Evolutionary conservation across 2,113 vertebrate species (phyloP).

Genomic region (Eretmochelys imbricata): DNA sequence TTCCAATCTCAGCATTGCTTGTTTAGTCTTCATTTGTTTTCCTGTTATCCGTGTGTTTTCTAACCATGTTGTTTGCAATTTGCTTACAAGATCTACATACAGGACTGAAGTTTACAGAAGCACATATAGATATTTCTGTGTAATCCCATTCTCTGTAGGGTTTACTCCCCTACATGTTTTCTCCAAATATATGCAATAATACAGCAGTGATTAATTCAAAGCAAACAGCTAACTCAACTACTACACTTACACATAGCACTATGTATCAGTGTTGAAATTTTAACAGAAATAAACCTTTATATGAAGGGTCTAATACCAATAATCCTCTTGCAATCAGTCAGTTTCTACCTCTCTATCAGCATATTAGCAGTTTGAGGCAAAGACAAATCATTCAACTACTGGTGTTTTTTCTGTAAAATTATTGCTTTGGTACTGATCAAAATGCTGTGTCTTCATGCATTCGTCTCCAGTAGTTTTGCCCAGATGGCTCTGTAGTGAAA

Average conservation of each 20-base stretch:
- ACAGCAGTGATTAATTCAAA: background rate
- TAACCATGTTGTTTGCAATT: background rate
- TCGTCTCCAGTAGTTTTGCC: background rate
- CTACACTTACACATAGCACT: background rate
- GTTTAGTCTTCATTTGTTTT: background rate
- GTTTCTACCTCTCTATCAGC: background rate
- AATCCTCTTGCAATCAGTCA: background rate
- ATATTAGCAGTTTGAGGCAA: background rate
- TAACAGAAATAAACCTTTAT: background rate
- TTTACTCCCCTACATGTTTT: background rate
- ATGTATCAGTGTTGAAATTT: background rate
- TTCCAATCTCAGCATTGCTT: background rate
- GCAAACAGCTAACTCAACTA: background rate
- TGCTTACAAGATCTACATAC: background rate
- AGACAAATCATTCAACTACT: background rate
- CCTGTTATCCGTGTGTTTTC: background rate
- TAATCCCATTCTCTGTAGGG: background rate
- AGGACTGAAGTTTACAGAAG: background rate
- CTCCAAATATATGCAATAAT: background rate
- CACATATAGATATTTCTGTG: background rate
- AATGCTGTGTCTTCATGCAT: background rate
- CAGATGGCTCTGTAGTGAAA: background rate
- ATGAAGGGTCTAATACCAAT: background rate
- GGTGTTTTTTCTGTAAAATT: background rate
- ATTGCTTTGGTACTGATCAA: background rate